These are phyloP conservation scores for Matsumyia berberina DNA, from an alignment of 2,888 invertebrate genomes.

Conservation along the genomic window DNA sequence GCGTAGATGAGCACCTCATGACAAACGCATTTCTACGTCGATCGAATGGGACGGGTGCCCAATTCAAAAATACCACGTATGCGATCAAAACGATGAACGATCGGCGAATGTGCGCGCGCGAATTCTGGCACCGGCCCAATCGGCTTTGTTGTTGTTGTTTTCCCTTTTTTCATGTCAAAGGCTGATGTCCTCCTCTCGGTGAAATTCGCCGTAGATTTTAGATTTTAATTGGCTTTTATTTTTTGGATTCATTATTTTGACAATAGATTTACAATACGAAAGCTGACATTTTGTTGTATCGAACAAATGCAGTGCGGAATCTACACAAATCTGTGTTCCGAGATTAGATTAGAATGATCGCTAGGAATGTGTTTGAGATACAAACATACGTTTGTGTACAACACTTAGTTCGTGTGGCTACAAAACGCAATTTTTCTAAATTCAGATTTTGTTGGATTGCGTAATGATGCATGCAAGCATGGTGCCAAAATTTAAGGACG, in stretches of 20 bases:
- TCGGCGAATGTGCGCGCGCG: constrained; percentile 58
- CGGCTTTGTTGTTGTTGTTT: constrained; percentile 44
- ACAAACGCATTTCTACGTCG: constrained; percentile 48
- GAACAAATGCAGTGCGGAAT: constrained; percentile 34
- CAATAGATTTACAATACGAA: constrained; percentile 33
- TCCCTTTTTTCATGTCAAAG: constrained; percentile 70
- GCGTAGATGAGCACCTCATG: constrained; percentile 33
- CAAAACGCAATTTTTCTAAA: constrained; percentile 49
- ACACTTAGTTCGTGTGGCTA: constrained; percentile 15
- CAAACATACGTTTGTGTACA: background rate
- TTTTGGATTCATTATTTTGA: constrained; percentile 33
- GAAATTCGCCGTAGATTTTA: constrained; percentile 46
- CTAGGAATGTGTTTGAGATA: constrained; percentile 35
- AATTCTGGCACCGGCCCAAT: constrained; percentile 54
- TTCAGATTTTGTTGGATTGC: constrained; percentile 37
- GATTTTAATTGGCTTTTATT: constrained; percentile 39
- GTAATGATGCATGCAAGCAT: constrained; percentile 48
- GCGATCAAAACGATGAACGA: constrained; percentile 40
- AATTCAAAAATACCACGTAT: constrained; percentile 58
- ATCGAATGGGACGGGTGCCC: constrained; percentile 60
- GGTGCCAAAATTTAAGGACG: constrained; percentile 39
- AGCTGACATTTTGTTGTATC: constrained; percentile 56
- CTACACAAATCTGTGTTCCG: background rate
- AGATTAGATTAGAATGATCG: constrained; percentile 31
- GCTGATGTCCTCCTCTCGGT: constrained; percentile 65